Evolutionary conservation across 2,888 invertebrate genomes (phyloP), one percentile per base, ranked within the genome.

Genomic region (Campoplex nolae): DNA sequence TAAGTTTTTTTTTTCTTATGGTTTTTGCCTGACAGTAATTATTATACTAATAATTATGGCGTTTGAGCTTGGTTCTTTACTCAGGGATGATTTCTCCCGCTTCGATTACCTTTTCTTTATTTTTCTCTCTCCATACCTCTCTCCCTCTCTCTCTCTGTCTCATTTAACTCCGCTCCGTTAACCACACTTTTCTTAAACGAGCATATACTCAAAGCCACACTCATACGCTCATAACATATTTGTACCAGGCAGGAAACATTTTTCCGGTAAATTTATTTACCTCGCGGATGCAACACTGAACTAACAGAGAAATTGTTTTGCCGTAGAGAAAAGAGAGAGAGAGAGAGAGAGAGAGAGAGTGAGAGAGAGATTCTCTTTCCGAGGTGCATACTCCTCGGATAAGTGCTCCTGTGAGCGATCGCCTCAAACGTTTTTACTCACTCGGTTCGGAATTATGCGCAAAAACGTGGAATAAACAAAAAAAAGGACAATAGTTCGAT

Each of bases 351-450:
- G 38, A 56, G 16, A 70, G 75, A 18, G 48, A 42, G 42, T 23
- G 73, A 38, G 28, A 38, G 56, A 54, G n/a, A 56, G 38, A 56
- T 23, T 56, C n/a, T 56, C 16, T 16, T 32, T 35, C n/a, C 51
- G 8, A 54, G 9, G 23, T 58, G 13, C 51, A 73, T n/a, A 51
- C 9, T 32, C n/a, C 16, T 28, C 11, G 23, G 76, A 38, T 83
- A 45, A 73, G 81, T 74, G 68, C 56, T 45, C 75, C 73, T 73
- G 67, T 67, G 73, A 45, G 73, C 84, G 65, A 77, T 56, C 65
- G 62, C 76, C 80, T 77, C 77, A 71, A 67, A 76, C 84, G 84
- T 84, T 88, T 83, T 86, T 83, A 81, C 87, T 85, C 73, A 73
- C 82, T 88, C 84, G 88, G 81, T 81, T 86, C 8, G 45, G 68